Conservation (phyloP, 2,113 vertebrate genomes). For the Microcebus griseorufus region DNA sequence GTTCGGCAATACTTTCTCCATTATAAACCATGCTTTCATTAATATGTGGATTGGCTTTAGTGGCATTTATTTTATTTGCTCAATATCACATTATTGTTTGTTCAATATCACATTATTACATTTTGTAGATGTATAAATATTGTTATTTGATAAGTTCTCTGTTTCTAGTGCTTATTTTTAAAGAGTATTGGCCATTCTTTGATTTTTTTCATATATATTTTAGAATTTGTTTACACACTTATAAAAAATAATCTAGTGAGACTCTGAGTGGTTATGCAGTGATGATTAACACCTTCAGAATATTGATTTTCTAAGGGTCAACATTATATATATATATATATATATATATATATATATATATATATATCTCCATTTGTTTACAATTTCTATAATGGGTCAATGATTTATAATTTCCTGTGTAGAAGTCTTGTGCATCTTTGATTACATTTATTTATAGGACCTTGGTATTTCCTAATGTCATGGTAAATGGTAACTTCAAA, state of each 20-base stretch:
- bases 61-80: neutral
- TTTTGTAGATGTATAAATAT: neutral
- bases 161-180: neutral
- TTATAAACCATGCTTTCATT: neutral
- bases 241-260: neutral
- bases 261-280: neutral
- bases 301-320: neutral
- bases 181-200: neutral
- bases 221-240: neutral
- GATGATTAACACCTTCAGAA: neutral
- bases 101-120: neutral
- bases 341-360: neutral
- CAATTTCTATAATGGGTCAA: neutral
- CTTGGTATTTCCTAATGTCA: neutral
- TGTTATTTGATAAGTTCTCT: neutral
- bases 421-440: neutral
- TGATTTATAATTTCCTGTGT: neutral
- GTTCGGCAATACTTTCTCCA: neutral
- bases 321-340: neutral
- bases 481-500: neutral
- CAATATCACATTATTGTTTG: neutral
- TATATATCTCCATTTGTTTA: neutral
- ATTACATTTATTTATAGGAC: neutral
- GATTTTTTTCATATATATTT: neutral
- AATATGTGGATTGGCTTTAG: neutral